phyloP scores from a whole-genome alignment of 2,888 invertebrate species.

The Brenthis daphne region DNA sequence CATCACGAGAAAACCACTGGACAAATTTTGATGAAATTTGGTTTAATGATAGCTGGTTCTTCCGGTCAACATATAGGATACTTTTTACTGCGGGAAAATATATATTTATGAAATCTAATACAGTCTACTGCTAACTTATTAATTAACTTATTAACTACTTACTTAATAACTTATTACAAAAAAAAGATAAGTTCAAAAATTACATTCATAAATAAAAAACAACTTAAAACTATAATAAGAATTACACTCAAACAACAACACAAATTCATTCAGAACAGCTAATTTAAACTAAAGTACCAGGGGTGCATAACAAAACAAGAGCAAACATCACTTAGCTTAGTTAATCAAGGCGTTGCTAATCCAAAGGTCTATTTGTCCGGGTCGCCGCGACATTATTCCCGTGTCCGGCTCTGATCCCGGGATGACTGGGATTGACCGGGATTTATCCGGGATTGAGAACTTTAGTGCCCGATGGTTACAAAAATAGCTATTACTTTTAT shows the following conservation, averaged over 20 bases:
- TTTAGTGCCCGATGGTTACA: conserved; percentile 46
- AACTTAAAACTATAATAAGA: not conserved
- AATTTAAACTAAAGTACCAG: conserved; percentile 50
- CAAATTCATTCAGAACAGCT: conserved; percentile 7
- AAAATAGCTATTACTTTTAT: conserved; percentile 21
- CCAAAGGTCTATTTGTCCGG: conserved; percentile 68
- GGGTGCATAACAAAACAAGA: conserved; percentile 72
- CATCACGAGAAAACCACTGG: no score
- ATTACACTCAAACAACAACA: not conserved
- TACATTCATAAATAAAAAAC: not conserved
- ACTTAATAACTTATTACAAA: not conserved
- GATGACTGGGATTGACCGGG: conserved; percentile 49
- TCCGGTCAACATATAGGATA: no score
- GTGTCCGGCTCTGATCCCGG: conserved; percentile 57
- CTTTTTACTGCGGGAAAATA: no score
- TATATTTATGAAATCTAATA: no score
- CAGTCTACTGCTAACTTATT: no score
- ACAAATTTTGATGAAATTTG: no score
- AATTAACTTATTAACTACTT: no score
- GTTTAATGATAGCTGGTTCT: no score
- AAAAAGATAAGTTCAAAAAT: not conserved
- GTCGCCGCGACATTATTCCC: conserved; percentile 74
- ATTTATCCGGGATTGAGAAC: conserved; percentile 55
- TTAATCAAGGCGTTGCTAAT: conserved; percentile 74
- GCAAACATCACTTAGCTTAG: conserved; percentile 63